A percentile compares a stretch with the other conserved stretches of the same genome.
These are phyloP conservation scores for Agrotis clavis DNA, from an alignment of 2,888 invertebrate genomes.

Conservation along the genomic window DNA sequence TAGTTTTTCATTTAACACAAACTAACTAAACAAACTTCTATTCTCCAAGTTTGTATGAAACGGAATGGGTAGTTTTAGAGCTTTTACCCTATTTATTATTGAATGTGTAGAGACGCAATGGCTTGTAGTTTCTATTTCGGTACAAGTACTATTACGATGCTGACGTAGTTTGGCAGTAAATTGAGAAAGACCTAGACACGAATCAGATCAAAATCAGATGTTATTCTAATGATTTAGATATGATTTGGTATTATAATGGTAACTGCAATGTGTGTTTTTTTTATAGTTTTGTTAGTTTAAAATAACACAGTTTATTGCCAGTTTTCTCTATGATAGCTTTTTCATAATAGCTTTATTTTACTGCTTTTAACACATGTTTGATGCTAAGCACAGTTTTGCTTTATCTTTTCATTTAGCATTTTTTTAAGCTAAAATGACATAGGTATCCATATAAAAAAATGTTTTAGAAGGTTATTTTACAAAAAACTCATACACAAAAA, in stretches of 20 bases:
- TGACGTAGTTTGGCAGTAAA: constrained; percentile 61
- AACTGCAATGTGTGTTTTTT: not conserved
- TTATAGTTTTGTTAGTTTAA: not conserved
- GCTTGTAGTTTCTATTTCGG: constrained; percentile 56
- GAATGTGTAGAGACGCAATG: constrained; percentile 27
- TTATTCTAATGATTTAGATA: not conserved
- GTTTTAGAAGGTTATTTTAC: not conserved
- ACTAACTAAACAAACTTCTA: no score
- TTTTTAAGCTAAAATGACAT: no score
- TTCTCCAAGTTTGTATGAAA: no score
- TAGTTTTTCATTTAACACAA: no score
- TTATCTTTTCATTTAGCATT: no score
- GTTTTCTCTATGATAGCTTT: not conserved
- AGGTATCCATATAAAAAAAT: no score
- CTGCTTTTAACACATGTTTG: no score
- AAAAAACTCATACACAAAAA: not conserved
- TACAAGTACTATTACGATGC: constrained; percentile 35
- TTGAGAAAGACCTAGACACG: constrained; percentile 45
- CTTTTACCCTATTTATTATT: not conserved
- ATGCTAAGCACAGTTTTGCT: no score
- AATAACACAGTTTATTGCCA: not conserved
- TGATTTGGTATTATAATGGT: not conserved
- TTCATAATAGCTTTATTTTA: no score
- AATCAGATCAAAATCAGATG: constrained; percentile 7
- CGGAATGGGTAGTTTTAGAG: no score